Evolutionary conservation across 2,113 vertebrate genomes (phyloP).

Genomic region (Megatriorchis doriae): DNA sequence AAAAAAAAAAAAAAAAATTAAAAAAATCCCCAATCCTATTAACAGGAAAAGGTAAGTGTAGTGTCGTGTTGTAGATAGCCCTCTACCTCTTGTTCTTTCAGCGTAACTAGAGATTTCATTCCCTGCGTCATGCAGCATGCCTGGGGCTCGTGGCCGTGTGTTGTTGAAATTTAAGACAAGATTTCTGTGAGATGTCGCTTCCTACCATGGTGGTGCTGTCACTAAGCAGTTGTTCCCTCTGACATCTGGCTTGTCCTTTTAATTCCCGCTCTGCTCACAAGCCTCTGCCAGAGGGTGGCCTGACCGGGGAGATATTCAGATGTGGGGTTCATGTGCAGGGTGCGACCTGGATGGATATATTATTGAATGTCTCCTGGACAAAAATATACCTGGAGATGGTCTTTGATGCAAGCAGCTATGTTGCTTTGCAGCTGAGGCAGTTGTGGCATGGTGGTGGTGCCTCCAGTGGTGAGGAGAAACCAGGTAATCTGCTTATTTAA

Average conservation of each 20-base stretch:
- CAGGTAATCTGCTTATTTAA: not conserved
- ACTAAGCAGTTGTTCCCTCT: not conserved
- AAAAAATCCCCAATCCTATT: not conserved
- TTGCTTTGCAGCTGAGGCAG: not conserved
- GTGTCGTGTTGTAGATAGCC: not conserved
- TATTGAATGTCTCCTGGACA: not conserved
- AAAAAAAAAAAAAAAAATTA: not conserved
- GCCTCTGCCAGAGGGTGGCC: not conserved
- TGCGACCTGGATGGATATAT: not conserved
- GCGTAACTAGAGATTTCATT: not conserved
- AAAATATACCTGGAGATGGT: not conserved
- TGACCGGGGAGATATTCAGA: not conserved
- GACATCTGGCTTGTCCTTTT: not conserved
- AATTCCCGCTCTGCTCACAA: not conserved
- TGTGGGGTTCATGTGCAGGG: not conserved
- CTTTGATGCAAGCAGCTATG: not conserved
- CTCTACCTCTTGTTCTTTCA: not conserved
- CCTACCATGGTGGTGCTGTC: not conserved
- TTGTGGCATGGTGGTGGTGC: not conserved
- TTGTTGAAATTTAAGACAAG: not conserved
- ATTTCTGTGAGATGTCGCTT: not conserved
- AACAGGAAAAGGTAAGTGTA: not conserved
- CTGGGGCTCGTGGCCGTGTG: not conserved
- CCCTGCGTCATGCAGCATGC: not conserved
- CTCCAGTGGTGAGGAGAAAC: not conserved